These are phyloP conservation scores for Lacerta viridis DNA, from an alignment of 2,797 vertebrate species.

Conservation along the genomic window DNA sequence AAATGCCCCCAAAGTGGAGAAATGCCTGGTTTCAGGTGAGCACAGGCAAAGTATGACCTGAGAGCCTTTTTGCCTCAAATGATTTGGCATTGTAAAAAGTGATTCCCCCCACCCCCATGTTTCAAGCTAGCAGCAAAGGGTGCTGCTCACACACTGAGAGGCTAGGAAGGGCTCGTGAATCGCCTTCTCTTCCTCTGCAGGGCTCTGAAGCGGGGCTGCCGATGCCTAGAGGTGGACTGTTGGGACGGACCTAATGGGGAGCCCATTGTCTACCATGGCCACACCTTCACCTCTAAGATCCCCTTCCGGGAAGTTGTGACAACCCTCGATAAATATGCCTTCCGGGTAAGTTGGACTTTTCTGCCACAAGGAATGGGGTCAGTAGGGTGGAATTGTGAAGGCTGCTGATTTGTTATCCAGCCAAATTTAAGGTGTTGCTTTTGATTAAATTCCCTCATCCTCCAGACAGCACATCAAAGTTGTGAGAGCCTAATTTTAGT, in stretches of 20 bases:
- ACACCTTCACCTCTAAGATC: slow-evolving; percentile 96
- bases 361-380: neutral
- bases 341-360: slow-evolving; percentile 74
- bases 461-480: too few species aligned
- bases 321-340: slow-evolving; percentile 91
- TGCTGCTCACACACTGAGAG: neutral
- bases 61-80: neutral
- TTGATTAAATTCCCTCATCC: too few species aligned
- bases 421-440: too few species aligned
- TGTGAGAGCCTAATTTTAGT: neutral
- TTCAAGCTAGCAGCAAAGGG: neutral
- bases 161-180: neutral
- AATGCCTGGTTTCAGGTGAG: neutral
- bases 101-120: neutral
- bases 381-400: too few species aligned
- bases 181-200: slow-evolving; percentile 71
- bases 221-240: slow-evolving; percentile 95
- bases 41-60: neutral
- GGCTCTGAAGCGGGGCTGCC: slow-evolving; percentile 91
- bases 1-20: neutral
- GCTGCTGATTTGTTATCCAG: too few species aligned
- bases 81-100: neutral
- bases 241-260: slow-evolving; percentile 95
- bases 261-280: slow-evolving; percentile 94
- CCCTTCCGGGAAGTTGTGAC: slow-evolving; percentile 92